phyloP scores from a whole-genome alignment of 2,888 invertebrate species.

The Choristoneura rosaceana region DNA sequence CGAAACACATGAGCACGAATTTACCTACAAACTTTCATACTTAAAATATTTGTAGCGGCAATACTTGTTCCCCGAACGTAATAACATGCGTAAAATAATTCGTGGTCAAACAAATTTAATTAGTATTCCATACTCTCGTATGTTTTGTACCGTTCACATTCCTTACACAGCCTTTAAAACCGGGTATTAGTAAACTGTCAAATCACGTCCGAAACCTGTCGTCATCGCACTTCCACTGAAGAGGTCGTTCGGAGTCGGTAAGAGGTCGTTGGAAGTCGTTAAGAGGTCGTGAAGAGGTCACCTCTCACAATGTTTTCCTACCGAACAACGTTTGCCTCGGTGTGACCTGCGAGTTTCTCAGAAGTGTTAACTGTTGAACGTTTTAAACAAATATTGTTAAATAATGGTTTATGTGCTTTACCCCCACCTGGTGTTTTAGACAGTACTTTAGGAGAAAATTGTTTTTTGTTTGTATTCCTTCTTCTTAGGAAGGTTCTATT shows the following conservation, averaged over 20 bases:
- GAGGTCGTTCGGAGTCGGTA: slow-evolving; percentile 61
- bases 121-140: neutral
- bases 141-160: neutral
- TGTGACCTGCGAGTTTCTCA: slow-evolving; percentile 47
- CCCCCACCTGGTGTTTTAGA: slow-evolving; percentile 33
- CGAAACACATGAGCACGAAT: too few relatives aligned
- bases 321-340: slow-evolving; percentile 51
- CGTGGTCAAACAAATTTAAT: neutral
- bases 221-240: slow-evolving; percentile 47
- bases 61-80: too few relatives aligned
- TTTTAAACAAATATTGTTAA: slow-evolving; percentile 46
- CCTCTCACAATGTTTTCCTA: slow-evolving; percentile 46
- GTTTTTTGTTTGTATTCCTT: neutral
- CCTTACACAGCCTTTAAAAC: slow-evolving; percentile 9
- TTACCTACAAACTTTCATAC: too few relatives aligned
- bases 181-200: slow-evolving; percentile 17
- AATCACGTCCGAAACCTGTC: slow-evolving; percentile 44
- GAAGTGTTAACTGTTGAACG: slow-evolving; percentile 64
- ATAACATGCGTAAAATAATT: neutral
- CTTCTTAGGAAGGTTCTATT: neutral
- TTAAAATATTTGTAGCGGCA: too few relatives aligned
- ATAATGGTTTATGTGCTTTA: slow-evolving; percentile 31
- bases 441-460: neutral
- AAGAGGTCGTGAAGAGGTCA: slow-evolving; percentile 57
- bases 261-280: slow-evolving; percentile 60